Base-by-base conservation (phyloP, 1,140 invertebrate genomes). In the Argopecten irradians region DNA sequence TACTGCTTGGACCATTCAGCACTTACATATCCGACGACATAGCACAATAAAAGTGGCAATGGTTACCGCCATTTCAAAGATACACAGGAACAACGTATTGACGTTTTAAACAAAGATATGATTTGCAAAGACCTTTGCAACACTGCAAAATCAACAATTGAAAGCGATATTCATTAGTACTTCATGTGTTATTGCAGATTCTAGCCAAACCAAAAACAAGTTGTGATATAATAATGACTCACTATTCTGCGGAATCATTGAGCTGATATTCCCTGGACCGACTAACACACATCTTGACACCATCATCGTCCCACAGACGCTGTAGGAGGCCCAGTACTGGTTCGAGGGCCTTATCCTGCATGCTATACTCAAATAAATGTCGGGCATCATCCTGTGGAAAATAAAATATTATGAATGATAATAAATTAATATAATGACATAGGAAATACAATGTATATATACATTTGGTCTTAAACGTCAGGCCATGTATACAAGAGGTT, bases 171-270 rank as follows among this genome's bases (percentile, higher is more conserved):
- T 55, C 46, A 13, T n/a, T n/a, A 55, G n/a, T n/a, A 13, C 46
- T n/a, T 55, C 46, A 13, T 55, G 13, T 13, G 13, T 55, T 13
- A 55, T 55, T 22, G 13, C 28, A 13, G 34, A 28, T 71, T 7
- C 28, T 34, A 7, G 16, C 82, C 1, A 11, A 16, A 33, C 33
- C 34, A 34, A 35, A 35, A 34, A 22, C 9, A 34, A 34, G 19
- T n/a, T 35, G 32, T 19, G 41, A 14, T n/a, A n/a, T n/a, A n/a
- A n/a, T n/a, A 33, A 36, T 32, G 43, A 93, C 95, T 94, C 92
- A 96, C 95, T 99, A 99, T 86, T 98, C 97, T 90, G 98, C 98
- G 71, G 98, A 99, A 95, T 99, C 98, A 95, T 99, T 99, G 14
- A 99, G 96, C 94, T 98, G 98, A 96, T 98, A 99, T 96, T 99